These are phyloP conservation scores for Agraylea sexmaculata DNA, from an alignment of 1,140 invertebrate genomes.

Conservation along the genomic window DNA sequence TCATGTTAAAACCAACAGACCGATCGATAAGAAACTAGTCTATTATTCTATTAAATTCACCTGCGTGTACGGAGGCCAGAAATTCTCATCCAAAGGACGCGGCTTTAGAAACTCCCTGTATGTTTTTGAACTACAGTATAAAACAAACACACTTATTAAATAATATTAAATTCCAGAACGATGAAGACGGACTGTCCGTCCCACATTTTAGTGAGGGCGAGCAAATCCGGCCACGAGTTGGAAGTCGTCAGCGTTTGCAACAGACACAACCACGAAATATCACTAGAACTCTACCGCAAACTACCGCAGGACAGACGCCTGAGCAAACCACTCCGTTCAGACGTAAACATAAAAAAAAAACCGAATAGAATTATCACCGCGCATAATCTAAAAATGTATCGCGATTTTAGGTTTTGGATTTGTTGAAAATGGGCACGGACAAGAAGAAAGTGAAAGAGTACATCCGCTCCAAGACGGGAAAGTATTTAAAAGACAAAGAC, in stretches of 20 bases:
- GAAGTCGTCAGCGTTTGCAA: slow-evolving; percentile 40
- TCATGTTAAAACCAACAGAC: slow-evolving; percentile 37
- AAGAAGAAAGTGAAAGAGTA: slow-evolving; percentile 34
- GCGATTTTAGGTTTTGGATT: slow-evolving; percentile 21
- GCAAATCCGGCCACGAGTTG: slow-evolving; percentile 35
- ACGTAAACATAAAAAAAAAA: slow-evolving; percentile 25
- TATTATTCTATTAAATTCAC: slow-evolving; percentile 40
- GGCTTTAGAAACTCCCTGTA: slow-evolving; percentile 25
- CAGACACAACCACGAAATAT: slow-evolving; percentile 38
- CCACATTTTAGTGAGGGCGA: slow-evolving; percentile 37
- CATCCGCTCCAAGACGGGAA: slow-evolving; percentile 30
- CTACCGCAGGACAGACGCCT: slow-evolving; percentile 35
- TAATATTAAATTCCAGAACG: slow-evolving; percentile 23
- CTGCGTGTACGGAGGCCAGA: slow-evolving; percentile 37
- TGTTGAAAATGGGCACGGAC: slow-evolving; percentile 32
- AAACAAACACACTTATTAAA: slow-evolving; percentile 1
- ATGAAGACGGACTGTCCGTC: slow-evolving; percentile 37
- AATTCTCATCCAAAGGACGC: slow-evolving; percentile 32
- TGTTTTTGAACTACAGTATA: slow-evolving; percentile 10
- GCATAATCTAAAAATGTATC: background rate
- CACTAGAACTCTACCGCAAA: slow-evolving; percentile 34
- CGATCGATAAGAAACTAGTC: slow-evolving; percentile 31
- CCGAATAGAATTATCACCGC: background rate
- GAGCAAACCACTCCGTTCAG: slow-evolving; percentile 32
- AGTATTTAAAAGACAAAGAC: slow-evolving; percentile 34